A percentile compares a stretch with the other conserved stretches of the same genome.
phyloP scores from a whole-genome alignment of 2,113 vertebrate species.

The Onychorhynchus coronatus region DNA sequence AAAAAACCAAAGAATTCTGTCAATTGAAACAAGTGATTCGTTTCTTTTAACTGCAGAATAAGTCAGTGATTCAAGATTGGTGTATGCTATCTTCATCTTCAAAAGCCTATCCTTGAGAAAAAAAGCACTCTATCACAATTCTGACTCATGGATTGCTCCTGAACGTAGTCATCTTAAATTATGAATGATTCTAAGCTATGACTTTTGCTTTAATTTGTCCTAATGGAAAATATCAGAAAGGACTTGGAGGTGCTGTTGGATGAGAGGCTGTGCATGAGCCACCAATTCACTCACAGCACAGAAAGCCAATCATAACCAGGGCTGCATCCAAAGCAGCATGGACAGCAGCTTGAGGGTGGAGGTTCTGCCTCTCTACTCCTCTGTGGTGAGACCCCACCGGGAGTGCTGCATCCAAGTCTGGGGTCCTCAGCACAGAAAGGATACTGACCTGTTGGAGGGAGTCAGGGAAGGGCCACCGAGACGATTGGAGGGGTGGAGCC shows the following conservation, averaged over 20 bases:
- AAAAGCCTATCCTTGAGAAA: not conserved
- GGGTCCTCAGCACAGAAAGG: not conserved
- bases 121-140: not conserved
- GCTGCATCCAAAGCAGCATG: not conserved
- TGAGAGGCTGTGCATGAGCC: not conserved
- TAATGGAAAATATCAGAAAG: not conserved
- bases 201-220: not conserved
- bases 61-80: not conserved
- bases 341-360: not conserved
- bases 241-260: not conserved
- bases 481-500: not conserved
- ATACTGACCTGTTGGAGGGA: not conserved
- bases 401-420: not conserved
- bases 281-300: not conserved
- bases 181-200: not conserved
- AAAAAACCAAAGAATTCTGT: not conserved
- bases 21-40: rapidly evolving
- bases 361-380: not conserved
- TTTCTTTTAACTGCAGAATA: not conserved
- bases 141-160: not conserved
- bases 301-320: not conserved
- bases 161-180: not conserved
- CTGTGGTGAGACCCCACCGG: not conserved
- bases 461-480: not conserved
- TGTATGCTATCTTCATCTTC: not conserved